Percentiles rank a stretch among this genome's conserved stretches.
Evolutionary conservation across 92 coral and sea anemone species (phyloP).

Genomic region (Parazoanthus darwini): DNA sequence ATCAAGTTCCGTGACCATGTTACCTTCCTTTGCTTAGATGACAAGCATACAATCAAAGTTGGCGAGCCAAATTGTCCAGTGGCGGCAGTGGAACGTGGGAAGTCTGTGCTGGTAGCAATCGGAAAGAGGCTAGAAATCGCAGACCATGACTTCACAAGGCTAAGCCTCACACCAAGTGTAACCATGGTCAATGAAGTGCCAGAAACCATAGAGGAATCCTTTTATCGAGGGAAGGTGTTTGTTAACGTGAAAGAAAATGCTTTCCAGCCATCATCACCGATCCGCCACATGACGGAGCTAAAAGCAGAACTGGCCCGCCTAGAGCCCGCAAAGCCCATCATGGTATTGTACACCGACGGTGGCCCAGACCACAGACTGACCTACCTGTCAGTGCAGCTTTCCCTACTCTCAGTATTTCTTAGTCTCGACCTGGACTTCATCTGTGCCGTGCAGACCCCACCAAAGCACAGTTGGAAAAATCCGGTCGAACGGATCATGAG

Average conservation of each 20-base stretch:
- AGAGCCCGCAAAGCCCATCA: conserved; percentile 22
- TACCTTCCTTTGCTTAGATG: conserved; percentile 12
- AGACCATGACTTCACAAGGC: conserved; percentile 51
- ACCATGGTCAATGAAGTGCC: conserved; percentile 47
- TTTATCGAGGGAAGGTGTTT: conserved; percentile 32
- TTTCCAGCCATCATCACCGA: conserved; percentile 38
- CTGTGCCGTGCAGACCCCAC: conserved; percentile 35
- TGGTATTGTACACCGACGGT: conserved; percentile 48
- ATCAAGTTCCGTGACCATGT: conserved; percentile 25
- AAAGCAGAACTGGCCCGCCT: conserved; percentile 10
- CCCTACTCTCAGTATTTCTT: conserved; percentile 19
- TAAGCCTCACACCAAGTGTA: conserved; percentile 48
- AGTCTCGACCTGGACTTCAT: conserved; percentile 36
- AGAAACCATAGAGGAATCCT: conserved; percentile 42
- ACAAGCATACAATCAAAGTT: conserved; percentile 44
- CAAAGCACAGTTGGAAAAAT: conserved; percentile 36
- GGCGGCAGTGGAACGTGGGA: conserved; percentile 49
- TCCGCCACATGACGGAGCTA: conserved; percentile 43
- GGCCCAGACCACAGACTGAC: conserved; percentile 53
- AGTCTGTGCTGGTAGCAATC: conserved; percentile 34
- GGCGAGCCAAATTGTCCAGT: conserved; percentile 52
- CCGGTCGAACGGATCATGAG: conserved; percentile 23
- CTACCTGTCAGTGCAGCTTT: conserved; percentile 42
- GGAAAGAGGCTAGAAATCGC: conserved; percentile 44
- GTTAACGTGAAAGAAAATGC: conserved; percentile 40